Conservation (phyloP, 2,113 vertebrate species). For the Podarcis muralis region DNA sequence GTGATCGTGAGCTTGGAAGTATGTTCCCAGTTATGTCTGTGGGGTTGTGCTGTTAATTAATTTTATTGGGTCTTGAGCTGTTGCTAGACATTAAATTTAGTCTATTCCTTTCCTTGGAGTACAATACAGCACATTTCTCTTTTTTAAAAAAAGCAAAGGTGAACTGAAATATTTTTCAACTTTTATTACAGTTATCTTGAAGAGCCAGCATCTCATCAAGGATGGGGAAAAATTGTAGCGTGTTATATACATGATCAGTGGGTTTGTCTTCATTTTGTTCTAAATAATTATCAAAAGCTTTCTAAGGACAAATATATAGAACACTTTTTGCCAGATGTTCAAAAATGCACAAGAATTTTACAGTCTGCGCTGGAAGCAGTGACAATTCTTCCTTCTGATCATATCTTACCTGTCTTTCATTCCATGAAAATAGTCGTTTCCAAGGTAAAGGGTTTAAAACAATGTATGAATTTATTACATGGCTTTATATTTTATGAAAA, state of each 20-base stretch:
- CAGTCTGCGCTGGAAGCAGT: conserved; percentile 83
- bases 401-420: conserved; percentile 84
- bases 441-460: conserved; percentile 74
- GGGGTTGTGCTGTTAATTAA: background rate
- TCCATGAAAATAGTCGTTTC: conserved; percentile 85
- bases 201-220: conserved; percentile 71
- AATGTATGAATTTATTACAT: accelerated
- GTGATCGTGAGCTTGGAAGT: background rate
- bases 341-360: conserved; percentile 61
- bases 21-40: background rate
- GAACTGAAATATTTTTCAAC: conserved; percentile 15
- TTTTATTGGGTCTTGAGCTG: background rate
- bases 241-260: conserved; percentile 87
- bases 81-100: background rate
- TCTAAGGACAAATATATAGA: conserved; percentile 24
- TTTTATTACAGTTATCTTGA: conserved; percentile 68
- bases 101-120: background rate
- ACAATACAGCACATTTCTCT: background rate
- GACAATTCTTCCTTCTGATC: conserved; percentile 83
- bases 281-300: conserved; percentile 56
- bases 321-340: conserved; percentile 4
- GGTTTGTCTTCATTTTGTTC: conserved; percentile 83
- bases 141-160: background rate
- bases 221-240: conserved; percentile 88
- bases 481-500: background rate